Percentiles rank a stretch among this genome's conserved stretches.
These are phyloP conservation scores for Nomada goodeniana DNA, from an alignment of 2,888 invertebrate species.

Conservation along the genomic window DNA sequence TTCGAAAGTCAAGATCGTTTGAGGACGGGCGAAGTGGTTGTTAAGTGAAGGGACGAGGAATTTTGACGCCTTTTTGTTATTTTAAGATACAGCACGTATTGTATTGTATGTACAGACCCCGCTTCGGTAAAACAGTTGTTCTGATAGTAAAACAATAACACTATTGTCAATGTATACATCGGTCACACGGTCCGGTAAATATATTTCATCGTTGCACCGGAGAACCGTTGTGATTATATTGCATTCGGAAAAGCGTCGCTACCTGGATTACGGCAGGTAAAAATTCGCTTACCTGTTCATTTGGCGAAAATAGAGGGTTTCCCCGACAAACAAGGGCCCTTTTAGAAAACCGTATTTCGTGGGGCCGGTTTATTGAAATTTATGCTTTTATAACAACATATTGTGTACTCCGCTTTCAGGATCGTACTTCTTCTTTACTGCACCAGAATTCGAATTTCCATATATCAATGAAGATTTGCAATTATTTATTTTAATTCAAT, in stretches of 20 bases:
- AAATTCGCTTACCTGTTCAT: conserved; percentile 8
- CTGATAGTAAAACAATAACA: background rate
- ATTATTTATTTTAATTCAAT: no score
- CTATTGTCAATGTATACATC: background rate
- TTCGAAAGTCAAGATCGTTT: no score
- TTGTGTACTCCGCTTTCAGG: no score
- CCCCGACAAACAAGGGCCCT: no score
- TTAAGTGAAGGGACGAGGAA: background rate
- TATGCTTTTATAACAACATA: no score
- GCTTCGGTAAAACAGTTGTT: background rate
- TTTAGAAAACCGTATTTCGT: no score
- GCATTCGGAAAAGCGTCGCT: conserved; percentile 6
- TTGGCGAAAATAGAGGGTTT: background rate
- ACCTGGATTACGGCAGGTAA: conserved; percentile 38
- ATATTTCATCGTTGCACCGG: conserved; percentile 22
- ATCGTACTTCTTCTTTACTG: no score
- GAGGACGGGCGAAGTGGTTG: background rate
- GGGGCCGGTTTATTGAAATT: no score
- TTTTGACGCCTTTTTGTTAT: background rate
- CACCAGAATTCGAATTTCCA: no score
- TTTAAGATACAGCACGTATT: background rate
- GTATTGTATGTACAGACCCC: background rate
- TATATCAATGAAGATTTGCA: no score
- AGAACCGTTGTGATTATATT: conserved; percentile 30
- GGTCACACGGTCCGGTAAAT: conserved; percentile 34